Evolutionary conservation across 2,888 invertebrate genomes (phyloP).

Genomic region (Pemphredon lugubris): DNA sequence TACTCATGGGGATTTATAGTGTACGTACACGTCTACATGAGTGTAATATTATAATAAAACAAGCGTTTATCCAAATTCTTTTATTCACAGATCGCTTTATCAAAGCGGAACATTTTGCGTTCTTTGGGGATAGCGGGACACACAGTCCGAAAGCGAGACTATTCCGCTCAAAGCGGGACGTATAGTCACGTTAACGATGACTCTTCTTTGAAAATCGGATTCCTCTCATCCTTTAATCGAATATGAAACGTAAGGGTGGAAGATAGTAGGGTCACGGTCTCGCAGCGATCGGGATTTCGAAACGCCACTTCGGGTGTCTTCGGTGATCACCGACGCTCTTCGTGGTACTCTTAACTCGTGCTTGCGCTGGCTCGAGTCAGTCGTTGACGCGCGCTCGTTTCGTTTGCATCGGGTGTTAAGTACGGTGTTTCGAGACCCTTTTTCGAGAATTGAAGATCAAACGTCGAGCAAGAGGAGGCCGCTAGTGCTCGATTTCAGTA

Average conservation of each 20-base stretch:
- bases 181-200: no score
- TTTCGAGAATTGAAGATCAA: not conserved
- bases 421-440: slow-evolving; percentile 20
- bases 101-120: no score
- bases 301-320: slow-evolving; percentile 70
- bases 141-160: no score
- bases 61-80: no score
- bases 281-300: slow-evolving; percentile 64
- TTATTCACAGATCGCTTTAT: no score
- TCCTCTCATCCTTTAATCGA: not conserved
- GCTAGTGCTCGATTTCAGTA: slow-evolving; percentile 11
- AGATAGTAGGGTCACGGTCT: slow-evolving; percentile 22
- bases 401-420: slow-evolving; percentile 54
- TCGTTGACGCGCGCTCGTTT: slow-evolving; percentile 74
- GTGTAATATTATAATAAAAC: no score
- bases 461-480: slow-evolving; percentile 6
- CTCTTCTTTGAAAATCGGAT: no score
- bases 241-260: slow-evolving; percentile 7
- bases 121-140: no score
- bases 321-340: slow-evolving; percentile 69
- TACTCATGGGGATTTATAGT: no score
- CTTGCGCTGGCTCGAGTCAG: slow-evolving; percentile 68
- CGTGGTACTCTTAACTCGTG: slow-evolving; percentile 69
- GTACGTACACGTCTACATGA: no score
- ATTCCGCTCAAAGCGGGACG: no score